These are phyloP conservation scores for Microctonus hyperodae DNA, from an alignment of 2,888 invertebrate genomes.

Conservation along the genomic window DNA sequence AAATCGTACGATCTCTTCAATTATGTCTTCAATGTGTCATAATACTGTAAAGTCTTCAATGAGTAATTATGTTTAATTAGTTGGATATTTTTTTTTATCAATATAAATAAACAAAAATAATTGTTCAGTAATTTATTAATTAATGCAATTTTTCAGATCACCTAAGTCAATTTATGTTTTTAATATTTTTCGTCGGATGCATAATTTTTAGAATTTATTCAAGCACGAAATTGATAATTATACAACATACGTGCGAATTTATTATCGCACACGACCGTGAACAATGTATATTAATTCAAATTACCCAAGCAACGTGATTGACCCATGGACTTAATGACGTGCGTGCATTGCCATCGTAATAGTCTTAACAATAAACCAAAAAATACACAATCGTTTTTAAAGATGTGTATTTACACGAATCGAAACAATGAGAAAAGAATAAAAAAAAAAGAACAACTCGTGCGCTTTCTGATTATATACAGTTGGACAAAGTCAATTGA, in stretches of 20 bases:
- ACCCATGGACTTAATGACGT: slow-evolving; percentile 5
- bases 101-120: too few relatives aligned
- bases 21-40: background rate
- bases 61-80: too few relatives aligned
- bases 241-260: background rate
- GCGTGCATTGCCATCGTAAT: background rate
- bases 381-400: background rate
- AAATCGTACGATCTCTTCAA: too few relatives aligned
- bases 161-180: background rate
- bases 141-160: background rate
- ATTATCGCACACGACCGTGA: background rate
- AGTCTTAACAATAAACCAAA: background rate
- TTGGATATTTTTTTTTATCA: too few relatives aligned
- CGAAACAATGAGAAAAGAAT: background rate
- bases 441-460: background rate
- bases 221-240: background rate
- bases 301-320: background rate
- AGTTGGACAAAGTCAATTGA: slow-evolving; percentile 24
- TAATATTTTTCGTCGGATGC: background rate
- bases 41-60: background rate
- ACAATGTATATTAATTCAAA: background rate
- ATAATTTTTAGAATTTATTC: background rate
- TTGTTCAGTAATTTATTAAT: background rate
- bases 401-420: background rate
- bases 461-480: background rate